These are phyloP conservation scores for Mastigias papua DNA, from an alignment of 30 jellyfish, hydroid and myxozoan species.

Conservation along the genomic window DNA sequence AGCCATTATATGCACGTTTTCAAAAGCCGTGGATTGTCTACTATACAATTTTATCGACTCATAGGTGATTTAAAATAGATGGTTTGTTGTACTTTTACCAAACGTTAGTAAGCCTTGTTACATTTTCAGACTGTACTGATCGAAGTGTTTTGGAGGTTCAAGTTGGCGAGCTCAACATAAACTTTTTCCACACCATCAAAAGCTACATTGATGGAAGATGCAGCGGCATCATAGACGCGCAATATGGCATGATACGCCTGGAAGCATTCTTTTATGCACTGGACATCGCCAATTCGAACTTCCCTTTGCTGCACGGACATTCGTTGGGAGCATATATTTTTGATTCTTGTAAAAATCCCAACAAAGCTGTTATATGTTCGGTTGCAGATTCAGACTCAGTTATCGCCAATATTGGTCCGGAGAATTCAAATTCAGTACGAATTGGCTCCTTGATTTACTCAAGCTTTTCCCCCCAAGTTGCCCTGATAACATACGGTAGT, in stretches of 20 bases:
- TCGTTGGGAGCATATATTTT: slow-evolving; percentile 28
- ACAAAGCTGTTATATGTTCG: slow-evolving; percentile 31
- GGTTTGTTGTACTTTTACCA: background rate
- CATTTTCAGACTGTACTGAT: background rate
- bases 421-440: slow-evolving; percentile 23
- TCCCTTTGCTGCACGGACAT: background rate
- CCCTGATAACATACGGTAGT: slow-evolving; percentile 71
- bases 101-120: background rate
- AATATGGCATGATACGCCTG: slow-evolving; percentile 62
- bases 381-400: background rate
- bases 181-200: slow-evolving; percentile 13
- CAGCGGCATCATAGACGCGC: slow-evolving; percentile 22
- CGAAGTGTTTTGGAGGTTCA: background rate
- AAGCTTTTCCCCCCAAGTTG: slow-evolving; percentile 27
- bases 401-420: slow-evolving; percentile 60
- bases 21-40: too few relatives aligned
- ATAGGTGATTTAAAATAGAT: too few relatives aligned
- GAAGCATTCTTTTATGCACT: slow-evolving; percentile 67
- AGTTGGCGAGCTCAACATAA: background rate
- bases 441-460: slow-evolving; percentile 36
- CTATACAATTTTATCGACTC: too few relatives aligned
- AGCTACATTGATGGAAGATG: slow-evolving; percentile 22
- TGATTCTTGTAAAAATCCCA: slow-evolving; percentile 56
- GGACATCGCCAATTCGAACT: slow-evolving; percentile 16
- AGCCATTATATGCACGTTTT: too few relatives aligned